These are phyloP conservation scores for Danio kyathit DNA, from an alignment of 2,797 vertebrate species.

Conservation along the genomic window DNA sequence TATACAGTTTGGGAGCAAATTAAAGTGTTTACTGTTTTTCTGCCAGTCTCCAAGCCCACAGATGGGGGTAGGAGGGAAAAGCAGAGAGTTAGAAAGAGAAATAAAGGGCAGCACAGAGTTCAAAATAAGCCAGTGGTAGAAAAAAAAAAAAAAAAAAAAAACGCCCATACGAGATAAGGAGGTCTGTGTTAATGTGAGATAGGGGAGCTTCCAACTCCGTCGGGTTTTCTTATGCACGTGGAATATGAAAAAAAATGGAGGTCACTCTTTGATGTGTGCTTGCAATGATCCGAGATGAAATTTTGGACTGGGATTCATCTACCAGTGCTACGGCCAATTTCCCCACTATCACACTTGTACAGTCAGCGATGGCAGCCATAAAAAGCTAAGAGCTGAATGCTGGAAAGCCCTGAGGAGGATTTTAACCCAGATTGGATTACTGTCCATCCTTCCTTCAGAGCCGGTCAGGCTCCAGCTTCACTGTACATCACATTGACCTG, in stretches of 20 bases:
- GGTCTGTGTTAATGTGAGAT: slow-evolving; percentile 50
- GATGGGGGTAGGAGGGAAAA: background rate
- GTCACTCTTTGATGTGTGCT: slow-evolving; percentile 50
- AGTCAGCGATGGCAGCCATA: slow-evolving; percentile 44
- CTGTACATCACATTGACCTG: slow-evolving; percentile 10
- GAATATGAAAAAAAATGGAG: slow-evolving; percentile 43
- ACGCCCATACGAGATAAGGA: slow-evolving; percentile 40
- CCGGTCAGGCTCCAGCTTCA: slow-evolving; percentile 14
- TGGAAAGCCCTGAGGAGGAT: slow-evolving; percentile 40
- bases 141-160: background rate
- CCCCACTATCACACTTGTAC: slow-evolving; percentile 31
- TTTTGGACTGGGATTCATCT: slow-evolving; percentile 10
- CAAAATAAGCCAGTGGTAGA: slow-evolving; percentile 19
- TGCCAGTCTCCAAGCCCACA: slow-evolving; percentile 25
- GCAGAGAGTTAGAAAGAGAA: background rate
- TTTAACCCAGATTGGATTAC: slow-evolving; percentile 57
- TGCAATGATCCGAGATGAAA: slow-evolving; percentile 33
- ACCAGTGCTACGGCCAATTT: slow-evolving; percentile 34
- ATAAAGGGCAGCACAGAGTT: background rate
- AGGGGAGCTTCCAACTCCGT: slow-evolving; percentile 35
- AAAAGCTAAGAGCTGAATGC: slow-evolving; percentile 11
- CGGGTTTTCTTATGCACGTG: slow-evolving; percentile 26
- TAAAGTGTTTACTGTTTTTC: slow-evolving; percentile 31
- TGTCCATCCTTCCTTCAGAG: slow-evolving; percentile 18
- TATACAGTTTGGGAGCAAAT: slow-evolving; percentile 38